Conservation (phyloP, 1,140 invertebrate genomes). For the Oscheius sp. region DNA sequence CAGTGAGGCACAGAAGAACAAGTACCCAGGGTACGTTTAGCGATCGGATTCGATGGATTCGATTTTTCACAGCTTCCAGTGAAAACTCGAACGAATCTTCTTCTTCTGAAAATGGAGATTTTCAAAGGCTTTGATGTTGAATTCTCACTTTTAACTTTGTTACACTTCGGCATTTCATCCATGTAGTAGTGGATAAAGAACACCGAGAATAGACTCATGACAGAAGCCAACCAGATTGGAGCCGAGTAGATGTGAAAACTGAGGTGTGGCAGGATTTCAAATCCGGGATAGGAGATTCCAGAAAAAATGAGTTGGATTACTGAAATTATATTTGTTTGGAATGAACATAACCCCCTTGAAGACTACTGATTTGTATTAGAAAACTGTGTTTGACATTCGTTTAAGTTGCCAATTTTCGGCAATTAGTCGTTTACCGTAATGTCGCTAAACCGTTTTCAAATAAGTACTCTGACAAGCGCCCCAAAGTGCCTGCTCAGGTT, state of each 20-base stretch:
- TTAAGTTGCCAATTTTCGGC: too few relatives aligned
- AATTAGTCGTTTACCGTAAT: too few relatives aligned
- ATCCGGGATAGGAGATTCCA: conserved; percentile 21
- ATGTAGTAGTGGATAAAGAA: conserved; percentile 14
- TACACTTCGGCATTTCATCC: conserved; percentile 13
- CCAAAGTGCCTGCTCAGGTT: too few relatives aligned
- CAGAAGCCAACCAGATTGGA: conserved; percentile 21
- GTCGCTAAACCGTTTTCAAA: too few relatives aligned
- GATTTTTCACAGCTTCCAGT: conserved; percentile 15
- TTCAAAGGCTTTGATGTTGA: too few relatives aligned
- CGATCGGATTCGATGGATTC: conserved; percentile 7
- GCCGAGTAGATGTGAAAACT: conserved; percentile 21
- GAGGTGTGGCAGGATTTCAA: conserved; percentile 7
- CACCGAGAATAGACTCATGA: conserved; percentile 13
- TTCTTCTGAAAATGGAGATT: background rate
- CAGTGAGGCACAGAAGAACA: conserved; percentile 11
- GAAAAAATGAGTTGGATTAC: conserved; percentile 27
- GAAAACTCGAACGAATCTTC: conserved; percentile 10
- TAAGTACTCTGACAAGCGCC: too few relatives aligned
- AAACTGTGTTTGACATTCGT: too few relatives aligned
- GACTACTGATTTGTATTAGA: too few relatives aligned
- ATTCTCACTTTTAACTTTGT: conserved; percentile 13
- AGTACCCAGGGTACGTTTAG: conserved; percentile 9
- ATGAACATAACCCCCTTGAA: too few relatives aligned
- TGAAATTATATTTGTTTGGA: background rate